Percentiles rank a stretch among this genome's conserved stretches.
Evolutionary conservation across 2,888 invertebrate species (phyloP).

Genomic region (Itoplectis maculator): DNA sequence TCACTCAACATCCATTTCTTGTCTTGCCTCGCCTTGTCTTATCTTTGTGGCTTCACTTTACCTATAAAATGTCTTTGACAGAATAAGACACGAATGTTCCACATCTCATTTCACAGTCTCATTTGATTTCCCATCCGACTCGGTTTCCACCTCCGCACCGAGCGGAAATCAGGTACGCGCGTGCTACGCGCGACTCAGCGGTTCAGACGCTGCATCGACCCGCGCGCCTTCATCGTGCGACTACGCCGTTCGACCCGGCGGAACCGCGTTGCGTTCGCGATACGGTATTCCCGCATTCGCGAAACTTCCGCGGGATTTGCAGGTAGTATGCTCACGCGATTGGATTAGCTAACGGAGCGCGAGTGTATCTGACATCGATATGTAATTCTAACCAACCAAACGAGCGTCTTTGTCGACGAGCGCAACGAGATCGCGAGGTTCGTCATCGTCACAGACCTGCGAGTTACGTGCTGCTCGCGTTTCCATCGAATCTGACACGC

Average conservation of each 20-base stretch:
- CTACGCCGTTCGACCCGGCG: background rate
- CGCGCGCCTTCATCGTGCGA: background rate
- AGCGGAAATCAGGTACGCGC: background rate
- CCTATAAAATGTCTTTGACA: too few species aligned
- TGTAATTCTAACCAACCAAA: slow-evolving; percentile 31
- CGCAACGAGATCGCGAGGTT: background rate
- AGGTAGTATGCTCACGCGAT: slow-evolving; percentile 38
- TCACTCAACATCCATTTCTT: too few species aligned
- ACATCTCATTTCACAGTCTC: too few species aligned
- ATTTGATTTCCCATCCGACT: background rate
- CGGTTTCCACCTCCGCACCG: background rate
- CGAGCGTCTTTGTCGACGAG: slow-evolving; percentile 12
- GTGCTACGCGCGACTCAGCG: background rate
- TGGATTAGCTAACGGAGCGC: slow-evolving; percentile 8
- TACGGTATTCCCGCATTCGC: slow-evolving; percentile 19
- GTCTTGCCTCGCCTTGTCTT: too few species aligned
- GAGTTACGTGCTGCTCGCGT: background rate
- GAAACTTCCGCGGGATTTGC: slow-evolving; percentile 38
- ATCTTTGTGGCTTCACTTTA: too few species aligned
- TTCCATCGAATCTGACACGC: background rate
- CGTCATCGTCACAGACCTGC: background rate
- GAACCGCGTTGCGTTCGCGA: background rate
- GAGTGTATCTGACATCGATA: slow-evolving; percentile 30
- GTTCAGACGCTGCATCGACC: slow-evolving; percentile 35
- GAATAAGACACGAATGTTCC: too few species aligned